Conservation (phyloP, 2,113 vertebrate genomes). For the Equus quagga region DNA sequence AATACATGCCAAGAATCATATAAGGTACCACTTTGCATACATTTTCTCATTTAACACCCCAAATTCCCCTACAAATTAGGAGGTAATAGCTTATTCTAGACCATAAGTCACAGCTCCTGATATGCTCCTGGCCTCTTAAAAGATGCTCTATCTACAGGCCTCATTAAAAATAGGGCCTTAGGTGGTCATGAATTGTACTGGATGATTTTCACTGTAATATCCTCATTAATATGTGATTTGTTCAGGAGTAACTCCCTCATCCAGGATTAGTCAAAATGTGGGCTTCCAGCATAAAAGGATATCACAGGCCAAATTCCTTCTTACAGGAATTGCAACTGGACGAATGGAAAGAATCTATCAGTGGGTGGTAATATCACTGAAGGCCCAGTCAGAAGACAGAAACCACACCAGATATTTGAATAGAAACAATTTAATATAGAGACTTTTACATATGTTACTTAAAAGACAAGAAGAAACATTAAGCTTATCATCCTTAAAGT, state of each 20-base stretch:
- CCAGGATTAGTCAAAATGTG: not conserved
- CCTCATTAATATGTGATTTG: not conserved
- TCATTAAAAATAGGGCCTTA: not conserved
- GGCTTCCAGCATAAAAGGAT: not conserved
- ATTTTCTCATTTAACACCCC: not conserved
- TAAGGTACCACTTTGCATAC: not conserved
- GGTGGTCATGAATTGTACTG: not conserved
- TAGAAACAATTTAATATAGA: not conserved
- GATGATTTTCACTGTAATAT: not conserved
- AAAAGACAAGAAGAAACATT: not conserved
- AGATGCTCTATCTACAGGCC: not conserved
- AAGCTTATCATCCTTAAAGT: not conserved
- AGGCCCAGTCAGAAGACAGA: not conserved
- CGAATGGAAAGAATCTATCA: not conserved
- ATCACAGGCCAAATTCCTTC: not conserved
- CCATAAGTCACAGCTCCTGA: not conserved
- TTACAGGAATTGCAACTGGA: not conserved
- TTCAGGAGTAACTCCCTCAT: not conserved
- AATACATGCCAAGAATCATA: not conserved
- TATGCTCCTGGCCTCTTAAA: not conserved
- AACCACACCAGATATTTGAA: not conserved
- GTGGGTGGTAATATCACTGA: not conserved
- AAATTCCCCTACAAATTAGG: not conserved
- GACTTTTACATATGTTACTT: not conserved
- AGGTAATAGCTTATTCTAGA: not conserved